A percentile compares a stretch with the other conserved stretches of the same genome.
Conservation (phyloP, 2,113 vertebrate genomes). For the Oriolus oriolus region DNA sequence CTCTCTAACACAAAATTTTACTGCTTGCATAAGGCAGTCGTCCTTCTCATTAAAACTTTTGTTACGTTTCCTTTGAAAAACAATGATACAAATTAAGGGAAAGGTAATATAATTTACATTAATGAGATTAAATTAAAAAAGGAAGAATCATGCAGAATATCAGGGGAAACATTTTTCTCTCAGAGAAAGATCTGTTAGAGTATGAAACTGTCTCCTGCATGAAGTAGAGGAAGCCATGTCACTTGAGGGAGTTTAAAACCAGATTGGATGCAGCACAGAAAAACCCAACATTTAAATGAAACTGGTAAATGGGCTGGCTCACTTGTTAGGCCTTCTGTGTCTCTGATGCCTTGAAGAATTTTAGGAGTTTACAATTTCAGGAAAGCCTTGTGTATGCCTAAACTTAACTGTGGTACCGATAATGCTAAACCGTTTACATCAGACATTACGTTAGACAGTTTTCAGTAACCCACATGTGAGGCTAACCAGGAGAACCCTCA, state of each 20-base stretch:
- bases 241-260: not conserved
- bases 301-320: not conserved
- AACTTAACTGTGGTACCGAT: not conserved
- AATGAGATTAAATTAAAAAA: not conserved
- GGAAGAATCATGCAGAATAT: not conserved
- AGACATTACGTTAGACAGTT: not conserved
- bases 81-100: conserved; percentile 29
- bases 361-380: not conserved
- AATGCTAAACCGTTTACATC: not conserved
- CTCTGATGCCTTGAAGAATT: not conserved
- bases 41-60: conserved; percentile 21
- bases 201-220: not conserved
- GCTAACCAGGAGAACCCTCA: not conserved
- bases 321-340: not conserved
- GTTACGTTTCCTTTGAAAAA: conserved; percentile 46
- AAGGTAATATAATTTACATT: not conserved
- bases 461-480: not conserved
- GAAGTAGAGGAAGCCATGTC: not conserved
- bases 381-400: not conserved
- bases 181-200: not conserved
- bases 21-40: not conserved
- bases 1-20: not conserved
- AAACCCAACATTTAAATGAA: not conserved
- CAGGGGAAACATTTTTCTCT: not conserved
- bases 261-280: not conserved